These are phyloP conservation scores for Turnix velox DNA, from an alignment of 2,113 vertebrate species.

Conservation along the genomic window DNA sequence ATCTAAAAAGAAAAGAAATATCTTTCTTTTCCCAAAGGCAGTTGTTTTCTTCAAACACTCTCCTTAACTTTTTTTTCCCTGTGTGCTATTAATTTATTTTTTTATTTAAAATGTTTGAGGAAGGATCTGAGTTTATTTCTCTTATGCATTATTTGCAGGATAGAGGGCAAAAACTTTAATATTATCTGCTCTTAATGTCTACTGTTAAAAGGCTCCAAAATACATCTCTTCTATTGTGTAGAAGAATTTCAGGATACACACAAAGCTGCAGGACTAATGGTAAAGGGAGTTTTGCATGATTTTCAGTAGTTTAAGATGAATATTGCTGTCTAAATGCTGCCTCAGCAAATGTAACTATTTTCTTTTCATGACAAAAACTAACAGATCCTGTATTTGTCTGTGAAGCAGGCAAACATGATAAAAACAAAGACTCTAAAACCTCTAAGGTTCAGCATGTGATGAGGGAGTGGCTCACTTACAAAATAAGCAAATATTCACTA, in stretches of 20 bases:
- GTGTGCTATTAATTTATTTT: not conserved
- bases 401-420: not conserved
- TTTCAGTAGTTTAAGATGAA: not conserved
- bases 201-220: not conserved
- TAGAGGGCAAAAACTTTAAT: not conserved
- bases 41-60: not conserved
- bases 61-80: not conserved
- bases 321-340: not conserved
- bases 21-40: not conserved
- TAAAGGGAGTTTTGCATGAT: not conserved
- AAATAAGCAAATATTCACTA: not conserved
- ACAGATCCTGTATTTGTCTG: not conserved
- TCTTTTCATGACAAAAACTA: not conserved
- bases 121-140: not conserved
- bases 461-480: not conserved
- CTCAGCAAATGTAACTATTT: not conserved
- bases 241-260: not conserved
- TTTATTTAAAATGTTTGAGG: not conserved
- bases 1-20: accelerated
- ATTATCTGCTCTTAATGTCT: not conserved
- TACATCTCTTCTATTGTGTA: not conserved
- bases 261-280: not conserved
- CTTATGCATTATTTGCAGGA: not conserved
- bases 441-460: not conserved
- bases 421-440: not conserved